Conservation (phyloP, 2,888 invertebrate species). For the Hirtodrosophila cameraria region DNA sequence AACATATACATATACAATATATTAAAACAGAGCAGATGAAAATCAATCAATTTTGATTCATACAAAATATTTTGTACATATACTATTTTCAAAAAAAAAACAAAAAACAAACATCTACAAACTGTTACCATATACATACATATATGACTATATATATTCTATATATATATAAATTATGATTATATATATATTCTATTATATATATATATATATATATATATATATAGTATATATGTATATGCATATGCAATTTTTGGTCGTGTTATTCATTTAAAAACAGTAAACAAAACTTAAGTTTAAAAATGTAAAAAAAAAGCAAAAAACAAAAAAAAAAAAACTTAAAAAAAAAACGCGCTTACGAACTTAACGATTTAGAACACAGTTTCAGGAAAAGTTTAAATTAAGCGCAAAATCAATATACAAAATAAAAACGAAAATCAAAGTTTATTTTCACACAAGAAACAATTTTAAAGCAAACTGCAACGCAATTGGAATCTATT, state of each 20-base stretch:
- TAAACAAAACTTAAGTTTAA: conserved; percentile 12
- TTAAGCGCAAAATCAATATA: background rate
- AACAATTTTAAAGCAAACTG: conserved; percentile 21
- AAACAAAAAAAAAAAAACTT: too few species aligned
- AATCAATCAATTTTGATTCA: too few species aligned
- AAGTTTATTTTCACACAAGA: conserved; percentile 41
- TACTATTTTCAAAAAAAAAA: conserved; percentile 8
- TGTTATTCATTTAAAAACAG: conserved; percentile 9
- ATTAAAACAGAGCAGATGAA: conserved; percentile 4
- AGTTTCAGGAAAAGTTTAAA: conserved; percentile 22
- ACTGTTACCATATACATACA: conserved; percentile 1
- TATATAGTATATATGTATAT: conserved; percentile 4
- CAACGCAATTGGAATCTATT: conserved; percentile 42
- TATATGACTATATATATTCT: background rate
- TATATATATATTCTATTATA: background rate
- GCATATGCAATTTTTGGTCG: background rate
- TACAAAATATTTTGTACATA: conserved; percentile 45
- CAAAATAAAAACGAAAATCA: conserved; percentile 8
- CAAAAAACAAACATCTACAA: background rate
- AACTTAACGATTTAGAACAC: background rate
- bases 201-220: background rate
- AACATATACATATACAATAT: conserved; percentile 1
- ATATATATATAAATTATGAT: background rate
- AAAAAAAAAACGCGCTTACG: conserved; percentile 2
- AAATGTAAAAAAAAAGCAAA: background rate